Evolutionary conservation across 2,797 vertebrate genomes (phyloP), one percentile per base, ranked within the genome.

Genomic region (Loris lydekkerianus): DNA sequence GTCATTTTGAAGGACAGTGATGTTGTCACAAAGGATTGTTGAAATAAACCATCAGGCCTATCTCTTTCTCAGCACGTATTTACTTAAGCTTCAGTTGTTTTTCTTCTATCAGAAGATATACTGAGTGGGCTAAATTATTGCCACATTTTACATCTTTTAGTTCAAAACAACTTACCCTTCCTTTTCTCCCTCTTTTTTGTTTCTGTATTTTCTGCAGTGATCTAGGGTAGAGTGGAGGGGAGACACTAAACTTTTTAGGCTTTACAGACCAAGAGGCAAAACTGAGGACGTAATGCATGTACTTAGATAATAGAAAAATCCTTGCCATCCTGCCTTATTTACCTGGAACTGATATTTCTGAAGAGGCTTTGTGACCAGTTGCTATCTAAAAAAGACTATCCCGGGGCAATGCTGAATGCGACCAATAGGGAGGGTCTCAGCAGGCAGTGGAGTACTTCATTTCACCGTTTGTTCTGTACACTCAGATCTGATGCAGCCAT

Each of bases 1-100:
- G 53, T 65, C 40, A 37, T 88, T 95, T 90, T 96, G 61, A 92
- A 88, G 76, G 73, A 90, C 58, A 93, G 46, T 86, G 87, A 80
- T 43, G 69, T 77, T 67, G 65, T 95, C 82, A 61, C 49, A 34
- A 17, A 78, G 3, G 46, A 91, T 49, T 89, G 34, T 80, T 27
- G 46, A 77, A 63, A 91, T 96, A 91, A 91, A 75, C 63, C 29
- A 20, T 95, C 67, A 80, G 21, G 73, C 40, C n/a, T 56, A 56
- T 72, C 43, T 37, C 76, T 85, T 96, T 87, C 70, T 92, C 85
- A 40, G 77, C 49, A 87, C 27, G 27, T 75, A 77, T 86, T 87
- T 76, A 84, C 75, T 96, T 93, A 84, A 92, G 49, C 23, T 91
- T 87, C 34, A 63, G 40, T 77, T 77, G 15, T 81, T 92, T 93